Conservation (phyloP, 1,140 invertebrate genomes). For the Caerostris extrusa region DNA sequence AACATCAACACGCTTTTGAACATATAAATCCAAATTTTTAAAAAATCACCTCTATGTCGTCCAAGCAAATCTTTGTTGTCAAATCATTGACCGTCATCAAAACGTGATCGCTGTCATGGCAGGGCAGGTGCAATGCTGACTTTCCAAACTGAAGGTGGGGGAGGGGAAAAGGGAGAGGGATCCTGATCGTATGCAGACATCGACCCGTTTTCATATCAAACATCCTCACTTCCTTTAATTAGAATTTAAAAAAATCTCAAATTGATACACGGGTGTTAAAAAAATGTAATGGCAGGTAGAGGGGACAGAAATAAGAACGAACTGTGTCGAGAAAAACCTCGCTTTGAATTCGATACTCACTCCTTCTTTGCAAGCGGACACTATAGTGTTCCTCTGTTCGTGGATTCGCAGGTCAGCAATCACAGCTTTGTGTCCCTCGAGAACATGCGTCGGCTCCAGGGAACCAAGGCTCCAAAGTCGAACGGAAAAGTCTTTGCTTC, state of each 20-base stretch:
- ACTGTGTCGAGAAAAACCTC: no score
- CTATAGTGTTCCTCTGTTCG: neutral
- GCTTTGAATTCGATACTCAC: conserved; percentile 31
- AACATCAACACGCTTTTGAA: no score
- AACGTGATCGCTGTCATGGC: neutral
- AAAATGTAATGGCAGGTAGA: no score
- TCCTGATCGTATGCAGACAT: neutral
- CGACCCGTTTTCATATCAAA: neutral
- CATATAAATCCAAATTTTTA: neutral
- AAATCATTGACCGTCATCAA: neutral
- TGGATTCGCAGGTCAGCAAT: conserved; percentile 16
- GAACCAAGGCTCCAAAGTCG: neutral
- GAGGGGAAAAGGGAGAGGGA: neutral
- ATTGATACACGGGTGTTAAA: neutral
- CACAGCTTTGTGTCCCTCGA: conserved; percentile 49
- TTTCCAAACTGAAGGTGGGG: neutral
- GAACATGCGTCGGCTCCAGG: neutral
- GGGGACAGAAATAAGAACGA: no score
- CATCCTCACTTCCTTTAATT: neutral
- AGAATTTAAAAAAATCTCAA: neutral
- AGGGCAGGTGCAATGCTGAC: neutral
- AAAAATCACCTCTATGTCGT: neutral
- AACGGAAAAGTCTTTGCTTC: conserved; percentile 54
- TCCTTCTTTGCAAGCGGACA: conserved; percentile 56
- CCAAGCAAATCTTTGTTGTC: neutral